Evolutionary conservation across 1,140 invertebrate genomes (phyloP).

Genomic region (Drosophila teissieri): DNA sequence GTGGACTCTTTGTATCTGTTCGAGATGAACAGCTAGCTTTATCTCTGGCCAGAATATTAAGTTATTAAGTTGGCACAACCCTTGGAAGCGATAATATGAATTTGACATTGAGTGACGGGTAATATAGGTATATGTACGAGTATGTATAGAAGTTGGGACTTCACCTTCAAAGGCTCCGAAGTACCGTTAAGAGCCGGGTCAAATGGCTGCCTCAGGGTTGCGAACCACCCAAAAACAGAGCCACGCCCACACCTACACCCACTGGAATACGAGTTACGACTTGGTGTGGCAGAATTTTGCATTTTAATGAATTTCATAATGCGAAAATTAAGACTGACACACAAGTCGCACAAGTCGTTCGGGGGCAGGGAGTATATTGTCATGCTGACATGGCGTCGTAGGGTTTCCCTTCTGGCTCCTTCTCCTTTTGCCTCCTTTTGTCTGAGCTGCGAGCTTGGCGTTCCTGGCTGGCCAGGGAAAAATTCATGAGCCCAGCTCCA

Average conservation of each 20-base stretch:
- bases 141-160: not conserved
- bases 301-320: conserved; percentile 81
- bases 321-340: conserved; percentile 72
- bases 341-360: conserved; percentile 19
- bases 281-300: conserved; percentile 61
- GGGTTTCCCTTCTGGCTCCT: conserved; percentile 2
- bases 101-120: conserved; percentile 1
- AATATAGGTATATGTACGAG: not conserved
- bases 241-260: conserved; percentile 6
- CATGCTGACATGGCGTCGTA: conserved; percentile 31
- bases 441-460: not conserved
- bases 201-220: conserved; percentile 12
- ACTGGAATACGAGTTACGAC: conserved; percentile 48
- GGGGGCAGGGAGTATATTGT: conserved; percentile 6
- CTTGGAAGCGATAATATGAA: not conserved
- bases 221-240: not conserved
- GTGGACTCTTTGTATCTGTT: too few species aligned
- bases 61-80: too few species aligned
- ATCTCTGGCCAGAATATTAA: too few species aligned
- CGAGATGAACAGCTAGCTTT: too few species aligned
- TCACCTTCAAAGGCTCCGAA: conserved; percentile 26
- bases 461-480: conserved; percentile 15
- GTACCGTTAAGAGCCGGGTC: conserved; percentile 58
- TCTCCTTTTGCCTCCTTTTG: not conserved
- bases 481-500: conserved; percentile 56